phyloP scores from a whole-genome alignment of 2,797 vertebrate genomes.

The Podarcis siculus region DNA sequence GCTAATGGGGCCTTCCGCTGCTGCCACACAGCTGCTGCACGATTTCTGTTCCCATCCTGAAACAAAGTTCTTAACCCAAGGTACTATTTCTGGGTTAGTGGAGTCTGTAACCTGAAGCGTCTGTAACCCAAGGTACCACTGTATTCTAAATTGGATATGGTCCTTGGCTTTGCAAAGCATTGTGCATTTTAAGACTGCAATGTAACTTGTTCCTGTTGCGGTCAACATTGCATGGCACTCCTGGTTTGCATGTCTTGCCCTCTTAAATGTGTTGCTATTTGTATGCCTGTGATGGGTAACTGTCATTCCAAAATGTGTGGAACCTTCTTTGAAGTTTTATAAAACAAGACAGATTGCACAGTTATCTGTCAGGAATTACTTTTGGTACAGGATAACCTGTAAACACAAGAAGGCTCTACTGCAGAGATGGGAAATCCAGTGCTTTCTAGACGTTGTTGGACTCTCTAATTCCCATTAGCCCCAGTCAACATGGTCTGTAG shows the following conservation, averaged over 20 bases:
- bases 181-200: background rate
- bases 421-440: no score
- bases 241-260: constrained; percentile 1
- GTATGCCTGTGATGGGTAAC: background rate
- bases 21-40: no score
- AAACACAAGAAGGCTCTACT: background rate
- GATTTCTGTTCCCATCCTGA: no score
- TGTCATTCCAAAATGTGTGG: background rate
- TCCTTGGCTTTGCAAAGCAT: background rate
- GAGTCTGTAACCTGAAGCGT: no score
- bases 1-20: no score
- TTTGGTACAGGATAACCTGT: background rate
- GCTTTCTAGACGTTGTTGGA: no score
- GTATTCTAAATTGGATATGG: background rate
- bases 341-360: background rate
- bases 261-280: background rate
- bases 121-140: no score
- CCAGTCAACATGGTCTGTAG: no score
- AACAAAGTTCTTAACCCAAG: no score
- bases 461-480: no score
- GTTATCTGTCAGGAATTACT: background rate
- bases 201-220: background rate
- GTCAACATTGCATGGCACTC: background rate
- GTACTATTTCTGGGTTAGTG: no score
- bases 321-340: background rate